phyloP scores from a whole-genome alignment of 2,888 invertebrate species.

The Hanleya hanleyi region DNA sequence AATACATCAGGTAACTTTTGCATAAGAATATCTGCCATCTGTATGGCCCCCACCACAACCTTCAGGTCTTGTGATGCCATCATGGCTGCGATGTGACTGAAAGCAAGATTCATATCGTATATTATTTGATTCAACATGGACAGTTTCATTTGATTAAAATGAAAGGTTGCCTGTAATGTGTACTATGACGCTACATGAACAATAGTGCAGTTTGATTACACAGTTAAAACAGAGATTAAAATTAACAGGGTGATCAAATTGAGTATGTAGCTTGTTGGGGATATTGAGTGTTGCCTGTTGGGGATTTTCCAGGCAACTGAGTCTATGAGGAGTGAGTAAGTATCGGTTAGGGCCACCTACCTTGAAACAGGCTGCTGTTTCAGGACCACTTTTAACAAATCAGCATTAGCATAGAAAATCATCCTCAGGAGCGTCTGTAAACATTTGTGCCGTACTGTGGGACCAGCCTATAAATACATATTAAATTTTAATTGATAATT shows the following conservation, averaged over 20 bases:
- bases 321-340: background rate
- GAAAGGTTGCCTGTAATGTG: background rate
- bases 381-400: constrained; percentile 83
- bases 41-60: constrained; percentile 96
- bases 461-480: constrained; percentile 88
- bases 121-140: background rate
- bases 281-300: background rate
- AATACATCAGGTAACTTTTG: constrained; percentile 96
- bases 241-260: too few relatives aligned
- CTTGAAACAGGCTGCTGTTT: constrained; percentile 73
- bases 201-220: too few relatives aligned
- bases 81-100: constrained; percentile 98
- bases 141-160: background rate
- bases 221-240: too few relatives aligned
- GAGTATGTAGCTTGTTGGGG: background rate
- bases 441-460: constrained; percentile 97
- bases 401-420: constrained; percentile 94
- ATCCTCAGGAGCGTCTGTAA: constrained; percentile 95
- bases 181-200: too few relatives aligned
- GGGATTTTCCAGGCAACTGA: background rate
- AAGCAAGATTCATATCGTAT: too few relatives aligned
- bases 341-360: constrained; percentile 39
- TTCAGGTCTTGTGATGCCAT: constrained; percentile 96
- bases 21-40: constrained; percentile 98
- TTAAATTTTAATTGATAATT: too few relatives aligned